Evolutionary conservation across 2,888 invertebrate genomes (phyloP).

Genomic region (Apocheima hispidaria): DNA sequence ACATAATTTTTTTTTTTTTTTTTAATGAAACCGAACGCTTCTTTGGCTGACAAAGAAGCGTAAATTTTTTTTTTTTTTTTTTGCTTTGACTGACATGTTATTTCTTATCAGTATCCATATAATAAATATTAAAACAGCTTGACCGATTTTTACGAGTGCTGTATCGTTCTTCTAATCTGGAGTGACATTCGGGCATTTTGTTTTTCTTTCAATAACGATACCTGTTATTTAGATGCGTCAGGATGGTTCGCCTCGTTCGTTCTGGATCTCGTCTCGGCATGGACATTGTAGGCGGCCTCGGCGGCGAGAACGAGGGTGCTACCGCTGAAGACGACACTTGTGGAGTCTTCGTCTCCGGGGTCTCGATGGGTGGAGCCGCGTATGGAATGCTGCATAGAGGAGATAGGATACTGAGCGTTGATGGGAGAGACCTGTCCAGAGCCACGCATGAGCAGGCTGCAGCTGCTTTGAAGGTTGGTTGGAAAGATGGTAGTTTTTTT

Average conservation of each 20-base stretch:
- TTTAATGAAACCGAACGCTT: too few species aligned
- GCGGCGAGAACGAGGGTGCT: slow-evolving; percentile 70
- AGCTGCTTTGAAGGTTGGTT: slow-evolving; percentile 83
- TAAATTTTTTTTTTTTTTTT: too few species aligned
- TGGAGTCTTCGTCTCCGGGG: slow-evolving; percentile 82
- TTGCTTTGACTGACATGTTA: too few species aligned
- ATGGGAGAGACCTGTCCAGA: slow-evolving; percentile 89
- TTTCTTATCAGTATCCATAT: too few species aligned
- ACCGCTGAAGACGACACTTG: slow-evolving; percentile 73
- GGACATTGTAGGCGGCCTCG: slow-evolving; percentile 83
- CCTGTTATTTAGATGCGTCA: slow-evolving; percentile 66
- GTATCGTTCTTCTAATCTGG: too few species aligned
- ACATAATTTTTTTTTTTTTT: too few species aligned
- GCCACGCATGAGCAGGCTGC: slow-evolving; percentile 93
- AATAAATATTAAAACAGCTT: too few species aligned
- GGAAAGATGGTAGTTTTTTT: too few species aligned
- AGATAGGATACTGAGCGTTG: slow-evolving; percentile 91
- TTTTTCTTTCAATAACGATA: not conserved
- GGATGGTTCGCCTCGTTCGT: slow-evolving; percentile 80
- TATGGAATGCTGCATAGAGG: slow-evolving; percentile 87
- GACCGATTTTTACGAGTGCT: too few species aligned
- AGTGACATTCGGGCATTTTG: too few species aligned
- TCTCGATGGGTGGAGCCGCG: slow-evolving; percentile 76
- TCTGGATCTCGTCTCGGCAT: slow-evolving; percentile 82
- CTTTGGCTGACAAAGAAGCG: too few species aligned